Evolutionary conservation across 2,113 vertebrate genomes (phyloP), one percentile per base, ranked within the genome.

Genomic region (Entosphenus tridentatus): DNA sequence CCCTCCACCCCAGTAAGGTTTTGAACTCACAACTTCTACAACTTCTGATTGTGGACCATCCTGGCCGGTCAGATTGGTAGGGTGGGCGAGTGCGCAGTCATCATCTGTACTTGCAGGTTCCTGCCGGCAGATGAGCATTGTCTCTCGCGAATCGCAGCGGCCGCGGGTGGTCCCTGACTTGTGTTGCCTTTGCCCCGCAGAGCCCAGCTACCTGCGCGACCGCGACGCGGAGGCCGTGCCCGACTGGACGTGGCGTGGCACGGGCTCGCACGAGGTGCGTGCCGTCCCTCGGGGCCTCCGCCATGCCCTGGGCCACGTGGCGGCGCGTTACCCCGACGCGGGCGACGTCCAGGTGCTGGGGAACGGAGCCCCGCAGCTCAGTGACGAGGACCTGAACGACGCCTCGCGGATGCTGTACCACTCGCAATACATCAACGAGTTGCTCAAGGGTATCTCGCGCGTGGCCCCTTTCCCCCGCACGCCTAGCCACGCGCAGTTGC

Each of bases 261-360:
- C 89, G 0, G 90, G 88, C 1, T 96, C 93, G 13, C 3, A 59
- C 56, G 95, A 91, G 90, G 77, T 96, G 55, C 91, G 89, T 76
- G 78, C 92, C 69, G 82, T 88, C 1, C 93, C 90, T 3, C 84
- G 85, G 68, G 91, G 89, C 68, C 89, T 95, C 77, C 77, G 88
- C 55, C 88, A 71, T 74, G 80, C 95, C 67, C 77, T 96, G 71
- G 88, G 84, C 56, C 96, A 88, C 77, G 81, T 96, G 57, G 89
- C 89, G 73, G 76, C 88, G 5, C 84, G 95, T 57, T 96, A 91
- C 75, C 81, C 86, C 71, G 76, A 91, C 70, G 89, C 87, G 62
- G 81, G 62, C 18, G 62, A 81, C 0, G 78, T 97, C 69, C 89
- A 89, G 0, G 78, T 97, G 70, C 95, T 87, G 0, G 93, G 95